phyloP scores from a whole-genome alignment of 2,888 invertebrate genomes.

The Theretra japonica region DNA sequence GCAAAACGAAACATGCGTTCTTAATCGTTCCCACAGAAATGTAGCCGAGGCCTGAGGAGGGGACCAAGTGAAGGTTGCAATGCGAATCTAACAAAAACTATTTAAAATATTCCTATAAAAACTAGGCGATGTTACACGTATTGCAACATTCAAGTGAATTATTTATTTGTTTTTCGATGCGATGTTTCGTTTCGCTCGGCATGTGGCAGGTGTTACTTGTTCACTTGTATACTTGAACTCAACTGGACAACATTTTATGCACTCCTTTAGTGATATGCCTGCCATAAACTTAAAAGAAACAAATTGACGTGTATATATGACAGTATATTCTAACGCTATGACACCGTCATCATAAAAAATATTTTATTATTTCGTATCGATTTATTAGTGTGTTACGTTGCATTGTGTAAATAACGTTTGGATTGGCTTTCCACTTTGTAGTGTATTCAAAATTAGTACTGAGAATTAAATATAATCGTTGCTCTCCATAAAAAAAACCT shows the following conservation, averaged over 20 bases:
- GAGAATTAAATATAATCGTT: no score
- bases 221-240: constrained; percentile 59
- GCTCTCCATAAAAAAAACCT: no score
- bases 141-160: constrained; percentile 65
- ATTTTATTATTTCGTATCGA: no score
- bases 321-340: not conserved
- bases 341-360: no score
- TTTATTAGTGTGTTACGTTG: no score
- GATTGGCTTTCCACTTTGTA: no score
- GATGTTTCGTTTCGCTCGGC: constrained; percentile 56
- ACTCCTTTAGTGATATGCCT: constrained; percentile 43
- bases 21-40: constrained; percentile 78
- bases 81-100: constrained; percentile 76
- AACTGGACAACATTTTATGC: constrained; percentile 72
- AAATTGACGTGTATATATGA: no score
- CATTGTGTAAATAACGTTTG: no score
- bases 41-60: constrained; percentile 67
- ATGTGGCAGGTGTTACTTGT: constrained; percentile 69
- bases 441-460: no score
- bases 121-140: constrained; percentile 66
- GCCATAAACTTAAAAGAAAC: constrained; percentile 44
- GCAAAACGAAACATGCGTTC: constrained; percentile 71
- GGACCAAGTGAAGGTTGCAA: constrained; percentile 77
- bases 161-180: constrained; percentile 63
- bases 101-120: constrained; percentile 62